phyloP scores from a whole-genome alignment of 2,797 vertebrate species.

The Cirrhinus molitorella region DNA sequence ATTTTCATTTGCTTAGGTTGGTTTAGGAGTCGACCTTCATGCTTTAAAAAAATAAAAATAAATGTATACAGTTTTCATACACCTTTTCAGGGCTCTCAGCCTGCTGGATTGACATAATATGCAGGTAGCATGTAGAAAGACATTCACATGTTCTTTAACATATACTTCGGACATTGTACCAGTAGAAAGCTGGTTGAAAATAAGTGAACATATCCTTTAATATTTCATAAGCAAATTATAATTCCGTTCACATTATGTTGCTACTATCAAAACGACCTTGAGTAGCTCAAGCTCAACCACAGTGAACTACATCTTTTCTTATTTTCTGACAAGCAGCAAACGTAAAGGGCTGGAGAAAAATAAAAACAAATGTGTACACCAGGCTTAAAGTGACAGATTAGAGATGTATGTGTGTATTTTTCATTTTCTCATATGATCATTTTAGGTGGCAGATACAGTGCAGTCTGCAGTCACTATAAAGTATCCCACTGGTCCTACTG shows the following conservation, averaged over 20 bases:
- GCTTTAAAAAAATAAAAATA: too few relatives aligned
- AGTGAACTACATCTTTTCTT: neutral
- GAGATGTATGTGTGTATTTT: neutral
- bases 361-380: neutral
- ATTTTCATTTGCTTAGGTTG: neutral
- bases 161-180: neutral
- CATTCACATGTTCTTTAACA: neutral
- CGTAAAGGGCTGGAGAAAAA: neutral
- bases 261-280: neutral
- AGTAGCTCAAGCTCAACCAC: neutral
- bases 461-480: neutral
- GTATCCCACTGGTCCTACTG: conserved; percentile 13
- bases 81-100: too few relatives aligned
- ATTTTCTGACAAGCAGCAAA: neutral
- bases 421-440: conserved; percentile 21
- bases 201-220: neutral
- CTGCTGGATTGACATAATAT: too few relatives aligned
- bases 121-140: too few relatives aligned
- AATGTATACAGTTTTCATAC: too few relatives aligned
- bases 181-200: neutral
- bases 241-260: neutral
- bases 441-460: conserved; percentile 25
- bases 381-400: neutral
- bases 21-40: neutral
- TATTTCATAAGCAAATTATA: neutral